phyloP scores from a whole-genome alignment of 2,888 invertebrate species.

The Tachina lurida region DNA sequence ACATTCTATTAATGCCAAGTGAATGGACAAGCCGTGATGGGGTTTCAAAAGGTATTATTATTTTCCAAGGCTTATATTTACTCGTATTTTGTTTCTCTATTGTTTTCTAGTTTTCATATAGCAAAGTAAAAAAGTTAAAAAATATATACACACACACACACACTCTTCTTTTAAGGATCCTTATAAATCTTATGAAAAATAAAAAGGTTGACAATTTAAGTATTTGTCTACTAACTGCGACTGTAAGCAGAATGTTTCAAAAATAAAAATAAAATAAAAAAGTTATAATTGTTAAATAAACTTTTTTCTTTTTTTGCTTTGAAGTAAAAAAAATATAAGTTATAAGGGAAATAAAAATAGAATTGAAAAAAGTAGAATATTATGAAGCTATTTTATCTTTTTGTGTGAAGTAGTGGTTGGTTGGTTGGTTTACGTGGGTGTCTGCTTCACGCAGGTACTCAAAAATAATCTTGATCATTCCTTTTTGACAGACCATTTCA shows the following conservation, averaged over 20 bases:
- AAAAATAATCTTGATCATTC: too few species aligned
- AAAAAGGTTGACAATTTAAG: slow-evolving; percentile 65
- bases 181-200: slow-evolving; percentile 60
- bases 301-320: slow-evolving; percentile 25
- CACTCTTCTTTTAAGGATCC: slow-evolving; percentile 54
- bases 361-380: too few species aligned
- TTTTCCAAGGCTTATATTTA: slow-evolving; percentile 42
- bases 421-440: too few species aligned
- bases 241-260: slow-evolving; percentile 19
- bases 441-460: too few species aligned
- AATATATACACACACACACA: background rate
- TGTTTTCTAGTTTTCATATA: slow-evolving; percentile 10
- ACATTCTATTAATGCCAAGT: slow-evolving; percentile 48
- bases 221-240: slow-evolving; percentile 54
- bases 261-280: slow-evolving; percentile 18
- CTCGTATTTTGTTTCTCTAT: slow-evolving; percentile 20
- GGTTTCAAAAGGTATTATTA: slow-evolving; percentile 60
- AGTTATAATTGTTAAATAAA: slow-evolving; percentile 38
- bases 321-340: background rate
- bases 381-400: too few species aligned
- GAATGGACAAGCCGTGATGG: slow-evolving; percentile 51
- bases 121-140: background rate
- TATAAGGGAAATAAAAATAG: too few species aligned
- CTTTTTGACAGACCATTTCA: too few species aligned
- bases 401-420: too few species aligned